Base-by-base conservation (phyloP, 2,888 invertebrate species). In the Helobdella robusta region DNA sequence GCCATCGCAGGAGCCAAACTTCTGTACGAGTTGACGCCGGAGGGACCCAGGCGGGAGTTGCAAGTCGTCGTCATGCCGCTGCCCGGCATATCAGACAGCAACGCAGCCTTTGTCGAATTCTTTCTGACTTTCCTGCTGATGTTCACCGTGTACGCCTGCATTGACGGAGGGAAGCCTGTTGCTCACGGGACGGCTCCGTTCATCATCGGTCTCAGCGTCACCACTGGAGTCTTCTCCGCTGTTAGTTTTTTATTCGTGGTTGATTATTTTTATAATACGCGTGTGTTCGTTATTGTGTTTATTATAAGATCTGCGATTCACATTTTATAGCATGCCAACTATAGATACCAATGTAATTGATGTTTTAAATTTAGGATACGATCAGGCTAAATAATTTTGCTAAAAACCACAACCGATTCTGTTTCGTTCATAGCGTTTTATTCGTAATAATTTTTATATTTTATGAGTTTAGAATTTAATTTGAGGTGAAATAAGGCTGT, bases 1-100 rank as follows among this genome's bases (percentile, higher is more conserved):
- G 87, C 89, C 0, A 85, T 89, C 36, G 71, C 72, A 2, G 70
- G 85, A 5, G 72, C 75, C 32, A 71, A 69, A 44, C 62, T 74
- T 32, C 70, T 76, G n/a, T 48, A 64, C 30, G 59, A 44, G 3
- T 23, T 71, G 32, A 66, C 61, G 3, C 66, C 70, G 15, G 36
- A 32, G 0, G 64, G 64, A 52, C 4, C 44, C 15, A 6, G 58
- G 3, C 65, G 67, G 1, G 20, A 36, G n/a, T 44, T 67, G 32
- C 65, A 60, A 11, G 48, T 34, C 64, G 18, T 66, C 60, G 11
- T 20, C 58, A 4, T 40, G 46, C 28, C 56, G 30, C 1, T 35
- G 23, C 11, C 48, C 25, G 8, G 23, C 35, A 28, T 66, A n/a
- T 18, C 56, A 5, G 58, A 40, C 2, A 23, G 20, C 6, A 68